Evolutionary conservation across 1,140 invertebrate species (phyloP).

Genomic region (Phenacoccus solenopsis): DNA sequence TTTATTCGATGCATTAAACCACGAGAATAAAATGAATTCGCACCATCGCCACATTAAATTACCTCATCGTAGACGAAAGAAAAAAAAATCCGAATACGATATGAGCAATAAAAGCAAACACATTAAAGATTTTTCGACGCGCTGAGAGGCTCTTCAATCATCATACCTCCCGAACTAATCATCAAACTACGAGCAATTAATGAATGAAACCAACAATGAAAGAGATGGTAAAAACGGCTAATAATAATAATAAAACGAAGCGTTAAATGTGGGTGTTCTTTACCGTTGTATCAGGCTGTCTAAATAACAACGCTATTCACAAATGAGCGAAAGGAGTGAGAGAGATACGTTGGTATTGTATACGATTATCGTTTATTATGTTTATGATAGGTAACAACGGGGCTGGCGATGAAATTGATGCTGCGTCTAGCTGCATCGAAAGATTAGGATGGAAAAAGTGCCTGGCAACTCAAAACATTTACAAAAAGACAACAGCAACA

Average conservation of each 20-base stretch:
- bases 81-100: background rate
- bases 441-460: background rate
- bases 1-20: too few relatives aligned
- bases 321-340: background rate
- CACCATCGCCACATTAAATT: too few relatives aligned
- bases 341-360: too few relatives aligned
- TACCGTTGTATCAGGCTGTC: background rate
- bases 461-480: background rate
- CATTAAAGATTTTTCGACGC: constrained; percentile 1
- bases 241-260: constrained; percentile 3
- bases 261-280: constrained; percentile 1
- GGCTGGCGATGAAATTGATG: constrained; percentile 1
- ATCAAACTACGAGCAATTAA: constrained; percentile 2
- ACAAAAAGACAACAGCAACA: background rate
- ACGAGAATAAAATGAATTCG: too few relatives aligned
- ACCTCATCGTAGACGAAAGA: too few relatives aligned
- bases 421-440: background rate
- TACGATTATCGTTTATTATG: constrained; percentile 3
- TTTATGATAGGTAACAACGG: background rate
- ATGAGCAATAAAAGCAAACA: too few relatives aligned
- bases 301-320: constrained; percentile 2
- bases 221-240: background rate
- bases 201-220: background rate
- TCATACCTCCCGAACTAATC: background rate
- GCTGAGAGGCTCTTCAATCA: background rate